Conservation (phyloP, 2,797 vertebrate genomes). For the Leptoclinus maculatus region DNA sequence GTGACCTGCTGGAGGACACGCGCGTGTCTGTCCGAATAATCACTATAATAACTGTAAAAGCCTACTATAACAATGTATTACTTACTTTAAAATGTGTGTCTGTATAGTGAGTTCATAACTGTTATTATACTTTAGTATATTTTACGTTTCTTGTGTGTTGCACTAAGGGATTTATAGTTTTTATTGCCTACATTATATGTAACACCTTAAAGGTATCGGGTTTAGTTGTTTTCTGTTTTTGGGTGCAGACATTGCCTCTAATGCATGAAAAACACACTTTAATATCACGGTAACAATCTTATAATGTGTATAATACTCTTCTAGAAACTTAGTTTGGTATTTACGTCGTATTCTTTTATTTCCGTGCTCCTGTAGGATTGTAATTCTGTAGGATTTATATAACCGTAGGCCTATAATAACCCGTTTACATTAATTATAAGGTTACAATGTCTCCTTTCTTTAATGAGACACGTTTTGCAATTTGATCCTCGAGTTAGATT, state of each 20-base stretch:
- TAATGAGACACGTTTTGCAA: slow-evolving; percentile 30
- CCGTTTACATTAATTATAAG: neutral
- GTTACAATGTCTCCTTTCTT: neutral
- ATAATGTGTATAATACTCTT: neutral
- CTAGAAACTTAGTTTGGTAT: neutral
- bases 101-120: neutral
- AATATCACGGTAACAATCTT: neutral
- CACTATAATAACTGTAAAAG: neutral
- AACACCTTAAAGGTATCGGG: neutral
- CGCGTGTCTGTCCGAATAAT: slow-evolving; percentile 6
- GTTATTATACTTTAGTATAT: neutral
- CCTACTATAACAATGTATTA: neutral
- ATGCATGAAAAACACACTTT: slow-evolving; percentile 1
- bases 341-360: neutral
- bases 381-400: neutral
- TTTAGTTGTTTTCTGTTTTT: neutral
- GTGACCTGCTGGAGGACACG: slow-evolving; percentile 62
- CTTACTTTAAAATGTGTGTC: neutral
- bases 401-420: neutral
- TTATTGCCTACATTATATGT: neutral
- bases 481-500: slow-evolving; percentile 41
- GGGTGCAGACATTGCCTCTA: neutral
- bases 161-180: neutral
- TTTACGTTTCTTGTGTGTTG: slow-evolving; percentile 1
- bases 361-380: neutral